Percentiles rank a stretch among this genome's conserved stretches.
These are phyloP conservation scores for Phaenicophaeus curvirostris DNA, from an alignment of 2,797 vertebrate species.

Conservation along the genomic window DNA sequence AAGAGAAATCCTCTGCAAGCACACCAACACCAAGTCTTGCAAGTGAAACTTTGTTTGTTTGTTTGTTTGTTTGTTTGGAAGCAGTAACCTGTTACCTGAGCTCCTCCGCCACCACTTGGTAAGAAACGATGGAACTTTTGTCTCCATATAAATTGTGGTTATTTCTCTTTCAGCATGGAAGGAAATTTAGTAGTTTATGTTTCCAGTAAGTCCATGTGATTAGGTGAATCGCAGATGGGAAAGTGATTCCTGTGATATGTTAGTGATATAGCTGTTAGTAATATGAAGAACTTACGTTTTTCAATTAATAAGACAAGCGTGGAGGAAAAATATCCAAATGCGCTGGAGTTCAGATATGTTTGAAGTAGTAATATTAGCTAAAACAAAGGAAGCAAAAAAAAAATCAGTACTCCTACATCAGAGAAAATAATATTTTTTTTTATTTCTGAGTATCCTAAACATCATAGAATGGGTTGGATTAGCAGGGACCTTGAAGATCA, in stretches of 20 bases:
- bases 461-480: not conserved
- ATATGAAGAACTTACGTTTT: not conserved
- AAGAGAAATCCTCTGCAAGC: not conserved
- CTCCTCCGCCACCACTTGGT: not conserved
- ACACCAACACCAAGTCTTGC: too few relatives aligned
- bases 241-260: not conserved
- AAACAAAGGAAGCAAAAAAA: not conserved
- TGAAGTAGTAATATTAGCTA: not conserved
- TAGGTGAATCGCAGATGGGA: not conserved
- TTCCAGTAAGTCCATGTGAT: not conserved
- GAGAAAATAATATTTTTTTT: too few relatives aligned
- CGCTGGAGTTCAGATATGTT: not conserved
- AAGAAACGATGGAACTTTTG: not conserved
- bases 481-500: too few relatives aligned
- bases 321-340: not conserved
- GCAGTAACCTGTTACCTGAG: not conserved
- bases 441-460: not conserved
- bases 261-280: not conserved
- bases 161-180: not conserved
- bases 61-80: not conserved
- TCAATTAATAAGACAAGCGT: not conserved
- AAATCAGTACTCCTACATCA: not conserved
- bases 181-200: not conserved
- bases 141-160: not conserved
- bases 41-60: not conserved